A percentile compares a stretch with the other conserved stretches of the same genome.
These are phyloP conservation scores for Microdon myrmicae DNA, from an alignment of 2,888 invertebrate species.

Conservation along the genomic window DNA sequence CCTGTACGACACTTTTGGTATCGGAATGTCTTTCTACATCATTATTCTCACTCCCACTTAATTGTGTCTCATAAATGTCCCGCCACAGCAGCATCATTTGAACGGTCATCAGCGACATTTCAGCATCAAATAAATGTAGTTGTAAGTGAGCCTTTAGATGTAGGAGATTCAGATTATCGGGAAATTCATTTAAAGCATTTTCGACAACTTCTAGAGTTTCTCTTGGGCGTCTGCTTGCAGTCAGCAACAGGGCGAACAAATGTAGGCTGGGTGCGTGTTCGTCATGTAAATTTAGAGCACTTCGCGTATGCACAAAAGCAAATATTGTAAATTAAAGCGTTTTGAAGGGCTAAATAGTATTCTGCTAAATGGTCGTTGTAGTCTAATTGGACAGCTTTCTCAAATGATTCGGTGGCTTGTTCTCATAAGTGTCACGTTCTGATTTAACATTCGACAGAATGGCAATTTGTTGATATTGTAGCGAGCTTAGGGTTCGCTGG, in stretches of 20 bases:
- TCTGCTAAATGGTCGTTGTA: constrained; percentile 91
- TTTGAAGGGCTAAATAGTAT: constrained; percentile 90
- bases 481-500: too few species aligned
- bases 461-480: constrained; percentile 81
- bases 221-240: constrained; percentile 78
- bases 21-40: constrained; percentile 83
- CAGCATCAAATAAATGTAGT: constrained; percentile 79
- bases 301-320: constrained; percentile 72
- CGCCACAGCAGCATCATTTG: constrained; percentile 92
- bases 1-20: constrained; percentile 77
- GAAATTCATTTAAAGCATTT: constrained; percentile 89
- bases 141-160: constrained; percentile 86
- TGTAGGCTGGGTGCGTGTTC: constrained; percentile 84
- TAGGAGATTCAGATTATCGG: constrained; percentile 84
- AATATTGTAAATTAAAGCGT: constrained; percentile 72
- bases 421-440: constrained; percentile 72
- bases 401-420: constrained; percentile 75
- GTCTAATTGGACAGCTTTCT: constrained; percentile 82
- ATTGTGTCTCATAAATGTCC: constrained; percentile 77
- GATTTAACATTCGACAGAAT: constrained; percentile 73
- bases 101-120: constrained; percentile 85
- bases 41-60: constrained; percentile 66
- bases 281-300: constrained; percentile 75
- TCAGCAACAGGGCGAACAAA: constrained; percentile 79
- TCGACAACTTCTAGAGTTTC: constrained; percentile 83